phyloP scores from a whole-genome alignment of 2,113 vertebrate genomes.

The Thalassarche chlororhynchos region DNA sequence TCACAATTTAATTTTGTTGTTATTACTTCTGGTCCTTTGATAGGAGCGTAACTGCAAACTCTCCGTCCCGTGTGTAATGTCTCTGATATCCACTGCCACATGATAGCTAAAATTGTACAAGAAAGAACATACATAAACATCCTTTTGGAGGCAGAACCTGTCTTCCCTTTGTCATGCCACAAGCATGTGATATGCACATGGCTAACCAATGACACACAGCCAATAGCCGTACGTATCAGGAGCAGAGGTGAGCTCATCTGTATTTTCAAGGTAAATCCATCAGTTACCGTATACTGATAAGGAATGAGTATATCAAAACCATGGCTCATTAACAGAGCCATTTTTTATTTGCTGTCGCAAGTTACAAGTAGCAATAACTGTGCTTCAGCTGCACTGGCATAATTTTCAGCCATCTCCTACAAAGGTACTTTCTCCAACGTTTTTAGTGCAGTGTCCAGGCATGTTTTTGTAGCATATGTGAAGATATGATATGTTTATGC shows the following conservation, averaged over 20 bases:
- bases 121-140: conserved; percentile 4
- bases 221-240: not conserved
- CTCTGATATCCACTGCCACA: not conserved
- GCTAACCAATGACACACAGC: not conserved
- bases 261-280: not conserved
- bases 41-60: not conserved
- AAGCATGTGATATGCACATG: conserved; percentile 45
- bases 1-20: not conserved
- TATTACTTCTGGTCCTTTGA: not conserved
- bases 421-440: not conserved
- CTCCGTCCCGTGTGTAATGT: not conserved
- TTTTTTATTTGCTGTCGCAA: not conserved
- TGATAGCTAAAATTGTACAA: conserved; percentile 34
- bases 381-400: not conserved
- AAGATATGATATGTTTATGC: not conserved
- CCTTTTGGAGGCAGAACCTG: not conserved
- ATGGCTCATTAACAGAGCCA: not conserved
- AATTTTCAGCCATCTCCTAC: not conserved
- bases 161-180: conserved; percentile 51
- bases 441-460: not conserved
- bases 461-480: not conserved
- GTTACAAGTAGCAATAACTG: not conserved
- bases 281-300: not conserved
- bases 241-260: conserved; percentile 2
- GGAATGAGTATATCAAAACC: not conserved